Base-by-base conservation (phyloP, 2,113 vertebrate species). In the Vombatus ursinus region DNA sequence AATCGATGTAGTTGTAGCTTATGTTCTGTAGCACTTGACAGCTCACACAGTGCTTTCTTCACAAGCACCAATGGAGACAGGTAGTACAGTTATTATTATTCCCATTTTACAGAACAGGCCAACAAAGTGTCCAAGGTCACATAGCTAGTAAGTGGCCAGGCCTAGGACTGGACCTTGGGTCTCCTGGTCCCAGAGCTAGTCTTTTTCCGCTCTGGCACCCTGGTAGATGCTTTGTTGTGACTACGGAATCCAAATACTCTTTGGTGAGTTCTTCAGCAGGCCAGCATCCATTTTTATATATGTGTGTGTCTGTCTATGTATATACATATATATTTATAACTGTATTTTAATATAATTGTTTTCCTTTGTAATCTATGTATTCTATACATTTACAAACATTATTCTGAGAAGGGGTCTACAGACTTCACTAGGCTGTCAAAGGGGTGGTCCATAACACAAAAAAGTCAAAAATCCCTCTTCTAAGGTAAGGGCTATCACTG, bases 131-230 rank as follows among this genome's bases (percentile, higher is more conserved):
- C n/a, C n/a, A 44, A 44, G 19, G n/a, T 23, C 6, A 44, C 2
- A 8, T 28, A 14, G 50, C 49, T 89, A 9, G 3, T 50, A 16
- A n/a, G 51, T 77, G n/a, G 52, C 89, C 48, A 44, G 25, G 47
- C 22, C 53, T 16, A 89, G 0, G 50, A 94, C 90, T 90, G 0
- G 50, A 10, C 53, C 25, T 0, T 12, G 22, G 10, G 89, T 47
- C 19, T 93, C 92, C 52, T 89, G 31, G 90, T 90, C 95, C 90
- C 92, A 92, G 48, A 37, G 44, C 84, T 57, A 12, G 48, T 54
- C 26, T 31, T 52, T 47, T 50, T 50, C 11, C 31, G 22, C 19
- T 23, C 8, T 2, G 19, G n/a, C 16, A 44, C 50, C 94, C 22
- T 54, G 77, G 28, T 92, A 68, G 16, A 51, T 31, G 44, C 49